Evolutionary conservation across 2,113 vertebrate genomes (phyloP).

Genomic region (Sinosuthora webbiana): DNA sequence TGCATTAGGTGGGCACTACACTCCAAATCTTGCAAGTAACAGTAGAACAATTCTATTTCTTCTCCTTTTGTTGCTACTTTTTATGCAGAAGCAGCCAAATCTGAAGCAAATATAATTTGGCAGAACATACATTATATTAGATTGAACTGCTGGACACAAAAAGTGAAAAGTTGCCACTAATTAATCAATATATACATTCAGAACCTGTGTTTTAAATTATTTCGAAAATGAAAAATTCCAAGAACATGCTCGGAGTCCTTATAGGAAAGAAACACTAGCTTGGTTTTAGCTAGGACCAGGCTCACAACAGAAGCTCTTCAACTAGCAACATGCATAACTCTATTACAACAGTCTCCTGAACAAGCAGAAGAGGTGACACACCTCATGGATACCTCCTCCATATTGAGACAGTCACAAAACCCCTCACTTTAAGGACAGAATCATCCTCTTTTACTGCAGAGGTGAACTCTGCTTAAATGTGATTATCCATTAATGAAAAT

Average conservation of each 20-base stretch:
- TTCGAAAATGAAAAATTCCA: background rate
- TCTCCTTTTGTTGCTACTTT: background rate
- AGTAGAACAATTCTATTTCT: background rate
- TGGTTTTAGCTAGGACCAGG: background rate
- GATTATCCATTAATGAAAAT: background rate
- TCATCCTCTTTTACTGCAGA: background rate
- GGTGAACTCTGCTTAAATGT: background rate
- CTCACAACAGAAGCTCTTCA: background rate
- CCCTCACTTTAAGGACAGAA: background rate
- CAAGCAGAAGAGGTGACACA: background rate
- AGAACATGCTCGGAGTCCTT: background rate
- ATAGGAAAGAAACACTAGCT: background rate
- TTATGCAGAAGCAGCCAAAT: background rate
- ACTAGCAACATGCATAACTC: background rate
- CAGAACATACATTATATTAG: background rate
- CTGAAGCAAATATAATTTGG: background rate
- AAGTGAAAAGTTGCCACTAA: background rate
- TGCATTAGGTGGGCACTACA: background rate
- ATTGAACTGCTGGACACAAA: background rate
- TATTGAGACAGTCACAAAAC: background rate
- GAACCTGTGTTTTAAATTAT: background rate
- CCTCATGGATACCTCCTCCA: background rate
- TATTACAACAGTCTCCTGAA: background rate
- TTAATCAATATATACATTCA: background rate
- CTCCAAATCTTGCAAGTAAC: background rate